Evolutionary conservation across 2,113 vertebrate genomes (phyloP), one percentile per base, ranked within the genome.

Genomic region (Mastomys coucha): DNA sequence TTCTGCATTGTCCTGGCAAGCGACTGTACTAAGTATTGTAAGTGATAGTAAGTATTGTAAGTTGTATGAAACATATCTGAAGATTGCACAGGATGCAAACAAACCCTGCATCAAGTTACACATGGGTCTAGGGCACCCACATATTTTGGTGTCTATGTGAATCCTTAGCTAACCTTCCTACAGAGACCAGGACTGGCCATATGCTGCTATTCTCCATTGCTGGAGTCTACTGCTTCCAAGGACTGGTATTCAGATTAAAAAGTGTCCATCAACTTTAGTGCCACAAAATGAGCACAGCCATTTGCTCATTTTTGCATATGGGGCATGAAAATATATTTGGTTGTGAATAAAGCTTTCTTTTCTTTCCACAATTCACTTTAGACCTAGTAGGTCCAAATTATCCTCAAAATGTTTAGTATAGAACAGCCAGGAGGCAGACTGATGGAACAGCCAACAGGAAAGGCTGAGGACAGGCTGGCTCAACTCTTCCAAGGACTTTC

Each of bases 391-490:
- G 72, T 11, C 28, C 20, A 84, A n/a, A 49, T 58, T 95, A 75
- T 97, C 88, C n/a, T 97, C 88, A 49, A 80, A 89, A 77, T 89
- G 22, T 70, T 93, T 95, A 53, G 63, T 36, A 33, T 0, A 63
- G 33, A 49, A 80, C 93, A 91, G 91, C 84, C 12, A 70, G 53
- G 70, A 97, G 75, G 49, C 12, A 69, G 49, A 14, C n/a, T 28
- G 14, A 42, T 42, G 87, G 20, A 81, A 84, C n/a, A 96, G 6
- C 51, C 63, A 86, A 75, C 31, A 6, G 42, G 53, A 53, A 65
- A 39, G 20, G n/a, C n/a, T 8, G 63, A 69, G 60, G 69, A 1
- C 26, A 4, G 20, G 22, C 51, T 91, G 65, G 70, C 65, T 76
- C 33, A 58, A 22, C 8, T 58, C 39, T 36, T 51, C 56, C 69